Conservation (phyloP, 2,888 invertebrate species). For the Parochlus steinenii region DNA sequence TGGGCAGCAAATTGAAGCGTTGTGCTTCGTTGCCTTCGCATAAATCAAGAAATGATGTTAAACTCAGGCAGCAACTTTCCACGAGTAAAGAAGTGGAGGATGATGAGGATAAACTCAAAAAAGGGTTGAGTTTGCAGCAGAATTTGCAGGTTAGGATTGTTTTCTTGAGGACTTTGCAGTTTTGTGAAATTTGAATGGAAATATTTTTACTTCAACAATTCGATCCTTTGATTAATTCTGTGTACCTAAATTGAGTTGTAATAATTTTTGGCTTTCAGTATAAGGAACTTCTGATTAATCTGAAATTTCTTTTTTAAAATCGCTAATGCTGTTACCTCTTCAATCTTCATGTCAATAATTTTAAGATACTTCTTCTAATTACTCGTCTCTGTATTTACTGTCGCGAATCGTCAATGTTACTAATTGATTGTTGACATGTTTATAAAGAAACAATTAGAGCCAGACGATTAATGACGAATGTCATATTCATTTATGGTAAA, state of each 20-base stretch:
- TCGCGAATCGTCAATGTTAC: slow-evolving; percentile 17
- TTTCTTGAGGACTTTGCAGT: background rate
- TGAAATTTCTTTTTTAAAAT: no score
- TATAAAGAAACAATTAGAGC: background rate
- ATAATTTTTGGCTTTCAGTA: no score
- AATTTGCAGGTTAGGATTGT: slow-evolving; percentile 2
- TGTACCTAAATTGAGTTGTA: no score
- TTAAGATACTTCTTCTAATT: no score
- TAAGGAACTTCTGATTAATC: no score
- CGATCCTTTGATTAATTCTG: no score
- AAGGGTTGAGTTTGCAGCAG: slow-evolving; percentile 3
- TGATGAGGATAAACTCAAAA: slow-evolving; percentile 6
- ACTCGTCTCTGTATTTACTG: background rate
- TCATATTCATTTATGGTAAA: no score
- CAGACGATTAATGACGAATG: no score
- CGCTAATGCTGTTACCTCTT: no score
- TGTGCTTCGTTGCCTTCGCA: slow-evolving; percentile 38
- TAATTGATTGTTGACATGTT: slow-evolving; percentile 15
- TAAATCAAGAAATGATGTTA: slow-evolving; percentile 20
- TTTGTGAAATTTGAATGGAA: no score
- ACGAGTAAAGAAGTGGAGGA: slow-evolving; percentile 11
- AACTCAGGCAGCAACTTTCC: slow-evolving; percentile 11
- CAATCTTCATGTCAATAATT: no score
- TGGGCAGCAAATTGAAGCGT: slow-evolving; percentile 35
- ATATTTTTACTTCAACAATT: no score